Percentiles rank a stretch among this genome's conserved stretches.
phyloP scores from a whole-genome alignment of 2,888 invertebrate species.

The Pelosia muscerda region DNA sequence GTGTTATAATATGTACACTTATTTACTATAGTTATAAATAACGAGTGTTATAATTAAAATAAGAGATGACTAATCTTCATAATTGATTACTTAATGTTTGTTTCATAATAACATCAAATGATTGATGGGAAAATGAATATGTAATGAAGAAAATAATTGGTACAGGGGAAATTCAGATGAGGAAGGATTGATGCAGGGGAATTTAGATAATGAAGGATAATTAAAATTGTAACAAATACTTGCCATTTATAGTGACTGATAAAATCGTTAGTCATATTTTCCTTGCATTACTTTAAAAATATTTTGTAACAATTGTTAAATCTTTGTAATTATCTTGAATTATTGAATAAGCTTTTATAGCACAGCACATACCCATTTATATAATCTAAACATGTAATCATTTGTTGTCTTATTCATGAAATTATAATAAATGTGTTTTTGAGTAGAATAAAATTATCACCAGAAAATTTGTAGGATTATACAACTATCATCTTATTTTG shows the following conservation, averaged over 20 bases:
- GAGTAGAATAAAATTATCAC: too few species aligned
- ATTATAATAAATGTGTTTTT: too few species aligned
- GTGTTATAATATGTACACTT: not conserved
- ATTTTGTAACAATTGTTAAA: too few species aligned
- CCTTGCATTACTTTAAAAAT: not conserved
- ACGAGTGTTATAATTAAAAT: slow-evolving; percentile 18
- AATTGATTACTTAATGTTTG: slow-evolving; percentile 31
- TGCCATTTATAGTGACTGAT: not conserved
- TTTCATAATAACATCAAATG: slow-evolving; percentile 25
- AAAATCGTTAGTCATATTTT: not conserved
- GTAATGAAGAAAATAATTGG: not conserved
- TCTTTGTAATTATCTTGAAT: too few species aligned
- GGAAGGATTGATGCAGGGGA: not conserved
- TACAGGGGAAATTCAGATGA: not conserved
- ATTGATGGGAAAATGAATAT: slow-evolving; percentile 16
- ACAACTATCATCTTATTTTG: too few species aligned
- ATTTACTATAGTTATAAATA: not conserved
- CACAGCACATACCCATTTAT: too few species aligned
- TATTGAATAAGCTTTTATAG: too few species aligned
- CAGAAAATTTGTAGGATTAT: too few species aligned
- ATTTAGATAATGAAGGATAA: not conserved
- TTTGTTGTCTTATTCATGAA: too few species aligned
- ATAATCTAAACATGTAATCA: too few species aligned
- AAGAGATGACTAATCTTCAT: slow-evolving; percentile 28
- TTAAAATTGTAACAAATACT: slow-evolving; percentile 10